phyloP scores from a whole-genome alignment of 2,888 invertebrate species.

The Dione vanillae region DNA sequence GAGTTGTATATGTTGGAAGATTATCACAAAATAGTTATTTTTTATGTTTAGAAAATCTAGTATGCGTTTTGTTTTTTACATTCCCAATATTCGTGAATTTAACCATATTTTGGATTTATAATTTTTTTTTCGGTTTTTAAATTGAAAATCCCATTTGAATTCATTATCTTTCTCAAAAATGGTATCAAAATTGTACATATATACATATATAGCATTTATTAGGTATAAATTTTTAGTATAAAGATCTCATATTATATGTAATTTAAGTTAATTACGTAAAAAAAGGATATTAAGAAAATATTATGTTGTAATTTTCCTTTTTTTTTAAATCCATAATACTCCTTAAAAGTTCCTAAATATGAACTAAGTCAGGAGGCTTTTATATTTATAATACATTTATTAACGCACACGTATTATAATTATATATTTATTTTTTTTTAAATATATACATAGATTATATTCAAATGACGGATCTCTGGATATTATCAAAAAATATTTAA shows the following conservation, averaged over 20 bases:
- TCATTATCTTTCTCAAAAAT: neutral
- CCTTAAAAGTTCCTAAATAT: slow-evolving; percentile 28
- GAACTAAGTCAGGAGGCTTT: slow-evolving; percentile 15
- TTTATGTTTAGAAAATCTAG: too few species aligned
- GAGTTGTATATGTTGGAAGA: too few species aligned
- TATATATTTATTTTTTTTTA: neutral
- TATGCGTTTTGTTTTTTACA: neutral
- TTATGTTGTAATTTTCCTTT: neutral
- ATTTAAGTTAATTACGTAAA: neutral
- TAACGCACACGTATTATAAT: slow-evolving; percentile 1
- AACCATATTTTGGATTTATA: slow-evolving; percentile 12
- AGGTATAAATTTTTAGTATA: slow-evolving; percentile 45
- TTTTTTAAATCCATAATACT: slow-evolving; percentile 14
- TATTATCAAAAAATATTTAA: neutral
- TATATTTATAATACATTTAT: slow-evolving; percentile 4
- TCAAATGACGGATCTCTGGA: slow-evolving; percentile 4
- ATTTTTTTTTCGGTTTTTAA: slow-evolving; percentile 26
- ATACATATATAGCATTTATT: slow-evolving; percentile 46
- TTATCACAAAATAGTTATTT: too few species aligned
- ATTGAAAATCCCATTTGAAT: neutral
- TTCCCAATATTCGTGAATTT: slow-evolving; percentile 19
- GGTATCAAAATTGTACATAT: neutral
- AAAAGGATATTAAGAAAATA: neutral
- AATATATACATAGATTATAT: neutral
- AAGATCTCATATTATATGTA: slow-evolving; percentile 46